A percentile compares a stretch with the other conserved stretches of the same genome.
phyloP scores from a whole-genome alignment of 2,113 vertebrate genomes.

The Herpetotheres cachinnans region DNA sequence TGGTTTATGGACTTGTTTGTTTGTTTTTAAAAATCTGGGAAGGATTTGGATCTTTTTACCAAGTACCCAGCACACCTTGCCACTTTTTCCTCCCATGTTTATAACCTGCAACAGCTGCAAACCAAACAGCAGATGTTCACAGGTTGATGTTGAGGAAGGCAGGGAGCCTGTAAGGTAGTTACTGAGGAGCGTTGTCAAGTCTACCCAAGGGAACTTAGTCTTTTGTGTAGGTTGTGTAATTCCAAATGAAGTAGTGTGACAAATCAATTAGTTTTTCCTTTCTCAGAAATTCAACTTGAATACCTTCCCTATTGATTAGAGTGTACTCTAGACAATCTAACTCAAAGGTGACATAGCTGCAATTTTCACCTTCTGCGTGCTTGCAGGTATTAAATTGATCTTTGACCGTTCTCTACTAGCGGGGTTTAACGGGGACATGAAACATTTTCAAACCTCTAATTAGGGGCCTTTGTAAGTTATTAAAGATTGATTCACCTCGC shows the following conservation, averaged over 20 bases:
- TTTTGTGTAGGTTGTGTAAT: neutral
- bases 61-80: neutral
- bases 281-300: neutral
- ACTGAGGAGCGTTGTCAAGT: neutral
- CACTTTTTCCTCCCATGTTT: neutral
- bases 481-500: neutral
- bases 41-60: neutral
- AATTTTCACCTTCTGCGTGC: neutral
- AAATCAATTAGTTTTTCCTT: neutral
- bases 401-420: neutral
- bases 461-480: neutral
- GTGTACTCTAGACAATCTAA: neutral
- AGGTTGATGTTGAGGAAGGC: neutral
- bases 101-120: neutral
- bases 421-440: neutral
- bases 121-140: neutral
- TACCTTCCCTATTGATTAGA: neutral
- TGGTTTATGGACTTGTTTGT: neutral
- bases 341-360: neutral
- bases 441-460: neutral
- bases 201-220: accelerated
- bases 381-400: neutral
- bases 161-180: neutral
- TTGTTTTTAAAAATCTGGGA: neutral
- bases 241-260: neutral